phyloP scores from a whole-genome alignment of 30 jellyfish, hydroid and myxozoan genomes.

The Catostylus mosaicus region DNA sequence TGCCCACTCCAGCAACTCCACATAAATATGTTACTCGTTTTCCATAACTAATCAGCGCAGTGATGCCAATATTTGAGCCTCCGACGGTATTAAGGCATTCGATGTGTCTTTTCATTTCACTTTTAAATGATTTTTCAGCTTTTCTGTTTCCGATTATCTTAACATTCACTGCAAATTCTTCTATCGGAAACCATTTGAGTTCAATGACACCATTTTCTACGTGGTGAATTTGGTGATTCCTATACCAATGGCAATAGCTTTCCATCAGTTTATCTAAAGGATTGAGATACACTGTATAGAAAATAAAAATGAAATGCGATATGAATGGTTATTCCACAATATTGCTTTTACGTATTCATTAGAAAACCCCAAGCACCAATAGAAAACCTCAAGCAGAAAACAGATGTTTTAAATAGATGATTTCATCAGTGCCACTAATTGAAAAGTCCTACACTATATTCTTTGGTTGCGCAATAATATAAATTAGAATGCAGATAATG shows the following conservation, averaged over 20 bases:
- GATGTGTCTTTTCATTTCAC: background rate
- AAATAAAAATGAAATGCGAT: too few relatives aligned
- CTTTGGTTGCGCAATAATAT: too few relatives aligned
- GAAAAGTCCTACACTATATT: too few relatives aligned
- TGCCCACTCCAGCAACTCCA: background rate
- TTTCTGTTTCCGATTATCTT: background rate
- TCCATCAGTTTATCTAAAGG: background rate
- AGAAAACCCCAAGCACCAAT: too few relatives aligned
- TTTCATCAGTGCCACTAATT: too few relatives aligned
- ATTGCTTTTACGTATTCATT: too few relatives aligned
- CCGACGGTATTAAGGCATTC: background rate
- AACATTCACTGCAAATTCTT: background rate
- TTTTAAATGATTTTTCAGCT: background rate
- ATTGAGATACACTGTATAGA: too few relatives aligned
- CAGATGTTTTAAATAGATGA: too few relatives aligned
- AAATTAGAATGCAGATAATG: too few relatives aligned
- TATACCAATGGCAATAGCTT: background rate
- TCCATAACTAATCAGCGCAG: background rate
- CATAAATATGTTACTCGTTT: background rate
- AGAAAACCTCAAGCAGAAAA: too few relatives aligned
- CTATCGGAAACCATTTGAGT: background rate
- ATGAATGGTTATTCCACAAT: too few relatives aligned
- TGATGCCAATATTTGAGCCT: background rate
- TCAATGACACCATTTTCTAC: background rate
- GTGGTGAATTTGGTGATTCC: background rate